Percentiles rank a stretch among this genome's conserved stretches.
These are phyloP conservation scores for Formica selysi DNA, from an alignment of 1,140 invertebrate species.

Conservation along the genomic window DNA sequence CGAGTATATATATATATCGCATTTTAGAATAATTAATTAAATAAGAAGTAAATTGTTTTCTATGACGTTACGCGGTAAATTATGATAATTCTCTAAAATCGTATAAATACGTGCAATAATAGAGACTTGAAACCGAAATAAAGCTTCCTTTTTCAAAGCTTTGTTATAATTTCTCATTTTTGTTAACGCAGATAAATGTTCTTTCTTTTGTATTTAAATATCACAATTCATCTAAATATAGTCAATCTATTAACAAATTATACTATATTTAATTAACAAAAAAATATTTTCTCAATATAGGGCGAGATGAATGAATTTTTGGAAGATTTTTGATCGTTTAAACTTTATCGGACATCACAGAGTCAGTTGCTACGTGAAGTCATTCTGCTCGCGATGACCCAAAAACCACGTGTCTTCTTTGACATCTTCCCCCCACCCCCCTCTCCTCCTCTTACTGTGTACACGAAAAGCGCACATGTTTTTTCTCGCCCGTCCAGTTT, in stretches of 20 bases:
- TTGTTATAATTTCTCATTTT: neutral
- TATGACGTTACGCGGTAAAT: neutral
- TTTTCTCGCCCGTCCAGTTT: conserved; percentile 83
- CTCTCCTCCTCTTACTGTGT: neutral
- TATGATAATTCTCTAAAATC: neutral
- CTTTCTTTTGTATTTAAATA: neutral
- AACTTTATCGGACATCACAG: conserved; percentile 7
- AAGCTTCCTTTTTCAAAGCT: neutral
- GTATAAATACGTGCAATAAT: neutral
- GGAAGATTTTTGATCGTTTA: conserved; percentile 1
- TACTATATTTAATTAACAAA: neutral
- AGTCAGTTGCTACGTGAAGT: conserved; percentile 25
- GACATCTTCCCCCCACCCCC: conserved; percentile 13
- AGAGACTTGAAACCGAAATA: neutral
- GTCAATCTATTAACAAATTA: neutral
- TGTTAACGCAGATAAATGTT: no score
- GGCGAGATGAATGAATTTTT: neutral
- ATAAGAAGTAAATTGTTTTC: neutral
- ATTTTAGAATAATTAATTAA: neutral
- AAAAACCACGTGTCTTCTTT: conserved; percentile 64
- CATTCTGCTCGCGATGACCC: conserved; percentile 62
- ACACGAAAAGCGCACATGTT: conserved; percentile 69
- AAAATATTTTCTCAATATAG: neutral
- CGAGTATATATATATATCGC: neutral
- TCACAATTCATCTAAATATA: neutral